Base-by-base conservation (phyloP, 2,888 invertebrate genomes). In the Luperina nickerlii region DNA sequence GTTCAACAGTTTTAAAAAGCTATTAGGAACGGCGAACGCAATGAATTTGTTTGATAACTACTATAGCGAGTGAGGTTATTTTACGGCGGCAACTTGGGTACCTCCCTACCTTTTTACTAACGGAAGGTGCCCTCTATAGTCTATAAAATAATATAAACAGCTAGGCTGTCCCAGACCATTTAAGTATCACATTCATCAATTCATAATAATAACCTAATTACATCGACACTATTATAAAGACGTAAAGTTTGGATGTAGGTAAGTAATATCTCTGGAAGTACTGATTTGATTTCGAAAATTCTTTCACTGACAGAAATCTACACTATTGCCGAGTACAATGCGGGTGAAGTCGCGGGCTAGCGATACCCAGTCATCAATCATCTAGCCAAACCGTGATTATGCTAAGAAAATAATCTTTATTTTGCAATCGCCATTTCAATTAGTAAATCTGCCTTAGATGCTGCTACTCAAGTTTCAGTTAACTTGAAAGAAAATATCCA, bases 1-100 rank as follows among this genome's bases (percentile, higher is more conserved):
- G 85, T 83, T 80, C 74, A 86, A 86, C 88, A 87, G 91, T 94
- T 95, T 96, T 96, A 95, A 95, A 96, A 95, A 94, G 89, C 93
- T 93, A 95, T 96, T 95, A 95, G 88, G 90, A 87, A 79, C 90
- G 84, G 73, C 73, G 76, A 76, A 76, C 68, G 62, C 24, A 63
- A 73, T 81, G 69, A 79, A 79, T 82, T 85, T 75, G 67, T 85
- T 27, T 80, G 66, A 57, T 81, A 83, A 78, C 82, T 83, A 48
- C 66, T 81, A 54, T 2, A 24, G n/a, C 32, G 11, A 15, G 38
- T 27, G 18, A 8, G 7, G 13, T 51, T 65, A n/a, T 85, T 82
- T 69, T 60, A 81, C 20, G 42, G 60, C 32, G 48, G 24, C 15
- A 42, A 45, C 20, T 51, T 18, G 4, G 13, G 20, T n/a, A 20